These are phyloP conservation scores for Drosophila dunni DNA, from an alignment of 1,140 invertebrate species.

Conservation along the genomic window DNA sequence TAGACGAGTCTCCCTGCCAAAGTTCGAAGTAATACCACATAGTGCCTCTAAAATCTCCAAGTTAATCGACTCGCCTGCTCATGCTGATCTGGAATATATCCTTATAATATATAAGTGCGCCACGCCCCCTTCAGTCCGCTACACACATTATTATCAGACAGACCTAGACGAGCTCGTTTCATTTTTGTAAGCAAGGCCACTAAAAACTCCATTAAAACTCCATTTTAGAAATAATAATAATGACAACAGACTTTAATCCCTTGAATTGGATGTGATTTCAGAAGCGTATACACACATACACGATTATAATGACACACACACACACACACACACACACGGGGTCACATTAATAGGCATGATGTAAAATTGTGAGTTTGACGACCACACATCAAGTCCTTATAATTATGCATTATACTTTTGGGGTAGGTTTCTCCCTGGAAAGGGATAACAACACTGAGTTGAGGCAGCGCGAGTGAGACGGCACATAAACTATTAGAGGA, in stretches of 20 bases:
- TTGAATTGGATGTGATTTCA: constrained; percentile 42
- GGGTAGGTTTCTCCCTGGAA: constrained; percentile 60
- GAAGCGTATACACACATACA: constrained; percentile 5
- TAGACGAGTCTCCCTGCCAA: too few relatives aligned
- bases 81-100: too few relatives aligned
- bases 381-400: constrained; percentile 74
- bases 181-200: neutral
- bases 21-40: too few relatives aligned
- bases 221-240: constrained; percentile 31
- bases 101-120: too few relatives aligned
- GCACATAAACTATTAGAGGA: constrained; percentile 65
- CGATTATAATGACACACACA: constrained; percentile 5
- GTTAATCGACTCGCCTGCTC: too few relatives aligned
- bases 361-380: constrained; percentile 38
- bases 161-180: too few relatives aligned
- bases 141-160: too few relatives aligned
- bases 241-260: constrained; percentile 40
- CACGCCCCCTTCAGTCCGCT: too few relatives aligned
- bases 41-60: too few relatives aligned
- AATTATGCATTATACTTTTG: constrained; percentile 68
- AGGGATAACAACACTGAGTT: neutral
- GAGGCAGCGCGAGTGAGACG: constrained; percentile 6
- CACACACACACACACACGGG: neutral
- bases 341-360: constrained; percentile 14
- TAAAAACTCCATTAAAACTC: constrained; percentile 17